Evolutionary conservation across 2,113 vertebrate species (phyloP), one percentile per base, ranked within the genome.

Genomic region (Upupa epops): DNA sequence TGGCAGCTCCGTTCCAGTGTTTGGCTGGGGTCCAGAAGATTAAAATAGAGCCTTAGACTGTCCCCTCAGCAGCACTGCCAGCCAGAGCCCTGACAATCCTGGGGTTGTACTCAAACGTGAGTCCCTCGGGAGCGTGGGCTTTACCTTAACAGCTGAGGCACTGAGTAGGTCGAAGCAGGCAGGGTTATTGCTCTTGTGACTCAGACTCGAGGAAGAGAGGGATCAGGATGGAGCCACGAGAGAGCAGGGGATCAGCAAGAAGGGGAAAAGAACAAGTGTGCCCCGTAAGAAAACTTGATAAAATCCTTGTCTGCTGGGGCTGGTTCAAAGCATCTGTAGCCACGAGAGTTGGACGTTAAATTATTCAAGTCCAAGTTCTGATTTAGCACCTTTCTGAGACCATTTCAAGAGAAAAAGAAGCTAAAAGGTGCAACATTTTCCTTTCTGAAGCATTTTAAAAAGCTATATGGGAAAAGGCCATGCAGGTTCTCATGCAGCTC

Each of bases 21-120:
- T 96, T 96, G 96, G 95, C 94, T 3, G 68, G 64, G 36, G 63
- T 93, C 96, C 96, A 96, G 93, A 79, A 95, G 93, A 95, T 96
- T 95, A 95, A 96, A 96, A 96, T 96, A 95, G 94, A 94, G 94
- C 92, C 94, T 96, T 95, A 96, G 95, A 95, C 90, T 95, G 93
- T 96, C 95, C 94, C 93, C 93, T 95, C 89, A 6, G 90, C 95
- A 94, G 88, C 77, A 73, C 81, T 80, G 93, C 86, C 86, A 93
- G 96, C 94, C 86, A 83, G 76, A 90, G 91, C 65, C 69, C 93
- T 95, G 95, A 96, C 96, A 96, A 96, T 91, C 95, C 95, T 66
- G 92, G 90, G 83, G 95, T 95, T 96, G 96, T 95, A 79, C 93
- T 96, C 95, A 89, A 95, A 94, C 92, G 90, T 83, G 93, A 91